phyloP scores from a whole-genome alignment of 2,888 invertebrate species.

The Lamellibrachia satsuma region DNA sequence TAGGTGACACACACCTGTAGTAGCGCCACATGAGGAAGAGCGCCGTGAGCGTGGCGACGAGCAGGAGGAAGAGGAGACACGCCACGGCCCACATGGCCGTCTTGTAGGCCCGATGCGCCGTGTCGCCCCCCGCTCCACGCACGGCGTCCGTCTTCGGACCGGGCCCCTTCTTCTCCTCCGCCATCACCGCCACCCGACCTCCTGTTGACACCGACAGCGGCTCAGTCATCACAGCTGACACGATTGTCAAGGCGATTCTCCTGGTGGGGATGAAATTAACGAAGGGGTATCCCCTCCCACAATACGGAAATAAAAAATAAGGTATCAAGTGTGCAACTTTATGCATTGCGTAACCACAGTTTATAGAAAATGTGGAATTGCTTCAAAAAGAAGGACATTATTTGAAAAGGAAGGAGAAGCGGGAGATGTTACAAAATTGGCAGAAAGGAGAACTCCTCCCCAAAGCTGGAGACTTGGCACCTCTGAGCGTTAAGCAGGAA shows the following conservation, averaged over 20 bases:
- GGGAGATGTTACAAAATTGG: no score
- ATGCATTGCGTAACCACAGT: no score
- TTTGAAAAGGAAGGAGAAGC: no score
- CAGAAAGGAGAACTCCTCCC: no score
- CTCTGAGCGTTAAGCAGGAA: no score
- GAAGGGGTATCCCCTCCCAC: not conserved
- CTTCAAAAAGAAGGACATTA: no score
- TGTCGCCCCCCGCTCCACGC: constrained; percentile 23
- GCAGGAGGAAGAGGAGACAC: constrained; percentile 43
- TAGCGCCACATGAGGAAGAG: constrained; percentile 48
- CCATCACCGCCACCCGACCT: not conserved
- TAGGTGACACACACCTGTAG: constrained; percentile 45
- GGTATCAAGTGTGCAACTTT: no score
- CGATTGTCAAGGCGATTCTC: not conserved
- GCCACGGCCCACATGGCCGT: constrained; percentile 45
- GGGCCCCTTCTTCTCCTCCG: constrained; percentile 1
- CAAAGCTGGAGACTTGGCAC: no score
- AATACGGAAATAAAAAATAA: no score
- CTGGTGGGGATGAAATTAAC: not conserved
- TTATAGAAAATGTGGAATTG: no score
- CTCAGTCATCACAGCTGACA: not conserved
- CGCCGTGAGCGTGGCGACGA: constrained; percentile 41
- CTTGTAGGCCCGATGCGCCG: constrained; percentile 26
- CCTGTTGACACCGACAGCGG: not conserved
- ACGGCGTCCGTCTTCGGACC: not conserved